Percentiles rank a stretch among this genome's conserved stretches.
phyloP scores from a whole-genome alignment of 1,140 invertebrate species.

The Battus philenor region DNA sequence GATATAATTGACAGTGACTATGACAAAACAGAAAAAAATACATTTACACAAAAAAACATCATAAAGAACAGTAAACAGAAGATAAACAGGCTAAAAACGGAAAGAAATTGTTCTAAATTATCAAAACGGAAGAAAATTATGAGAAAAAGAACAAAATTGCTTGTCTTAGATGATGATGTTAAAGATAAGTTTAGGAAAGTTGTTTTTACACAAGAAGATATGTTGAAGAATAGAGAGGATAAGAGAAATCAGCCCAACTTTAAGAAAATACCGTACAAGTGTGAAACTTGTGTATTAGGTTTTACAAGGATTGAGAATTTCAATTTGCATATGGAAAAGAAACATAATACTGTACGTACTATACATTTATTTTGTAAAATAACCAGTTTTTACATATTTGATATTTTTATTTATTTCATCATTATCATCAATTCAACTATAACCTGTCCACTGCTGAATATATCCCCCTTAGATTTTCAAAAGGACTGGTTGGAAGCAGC shows the following conservation, averaged over 20 bases:
- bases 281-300: constrained; percentile 41
- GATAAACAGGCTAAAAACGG: not conserved
- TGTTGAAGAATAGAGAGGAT: constrained; percentile 34
- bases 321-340: constrained; percentile 31
- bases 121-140: not conserved
- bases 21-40: not conserved
- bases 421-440: too few relatives aligned
- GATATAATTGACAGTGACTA: not conserved
- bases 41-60: not conserved
- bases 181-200: constrained; percentile 32
- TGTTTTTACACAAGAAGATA: constrained; percentile 36
- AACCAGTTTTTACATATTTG: not conserved
- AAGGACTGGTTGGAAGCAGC: too few relatives aligned
- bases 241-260: constrained; percentile 42
- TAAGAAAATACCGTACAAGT: constrained; percentile 44
- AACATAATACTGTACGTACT: constrained; percentile 33
- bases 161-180: constrained; percentile 13
- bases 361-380: not conserved
- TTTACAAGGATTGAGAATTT: constrained; percentile 33
- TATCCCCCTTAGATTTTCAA: too few relatives aligned
- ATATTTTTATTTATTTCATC: too few relatives aligned
- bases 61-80: not conserved
- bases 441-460: too few relatives aligned
- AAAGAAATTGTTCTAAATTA: not conserved
- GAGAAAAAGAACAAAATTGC: not conserved